Conservation (phyloP, 92 coral and sea anemone species). For the Anthopleura xanthogrammica region DNA sequence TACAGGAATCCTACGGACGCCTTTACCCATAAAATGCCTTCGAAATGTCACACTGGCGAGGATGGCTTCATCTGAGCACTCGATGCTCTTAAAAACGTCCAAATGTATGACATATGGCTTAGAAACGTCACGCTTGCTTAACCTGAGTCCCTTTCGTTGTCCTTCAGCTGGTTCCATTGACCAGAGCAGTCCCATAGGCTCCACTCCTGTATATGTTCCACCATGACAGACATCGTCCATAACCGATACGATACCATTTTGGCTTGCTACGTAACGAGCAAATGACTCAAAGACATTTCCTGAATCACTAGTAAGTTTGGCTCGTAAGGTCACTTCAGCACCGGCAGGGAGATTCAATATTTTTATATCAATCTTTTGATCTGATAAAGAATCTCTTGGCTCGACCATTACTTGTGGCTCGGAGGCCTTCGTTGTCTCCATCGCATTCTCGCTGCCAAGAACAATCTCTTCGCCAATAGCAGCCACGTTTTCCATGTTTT, state of each 20-base stretch:
- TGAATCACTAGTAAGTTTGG: slow-evolving; percentile 37
- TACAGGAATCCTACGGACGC: slow-evolving; percentile 49
- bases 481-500: not conserved
- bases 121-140: slow-evolving; percentile 61
- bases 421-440: not conserved
- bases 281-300: slow-evolving; percentile 35
- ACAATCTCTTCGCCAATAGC: too few relatives aligned
- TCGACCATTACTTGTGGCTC: not conserved
- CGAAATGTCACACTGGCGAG: slow-evolving; percentile 26
- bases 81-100: slow-evolving; percentile 54
- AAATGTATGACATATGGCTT: slow-evolving; percentile 58
- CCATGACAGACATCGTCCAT: slow-evolving; percentile 34
- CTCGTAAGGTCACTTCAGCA: slow-evolving; percentile 31
- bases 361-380: slow-evolving; percentile 30
- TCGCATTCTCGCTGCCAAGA: not conserved
- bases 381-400: slow-evolving; percentile 35
- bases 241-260: slow-evolving; percentile 21
- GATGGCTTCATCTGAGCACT: slow-evolving; percentile 10
- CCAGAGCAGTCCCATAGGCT: slow-evolving; percentile 76
- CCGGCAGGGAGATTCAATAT: slow-evolving; percentile 15
- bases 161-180: slow-evolving; percentile 50
- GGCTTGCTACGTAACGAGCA: slow-evolving; percentile 33
- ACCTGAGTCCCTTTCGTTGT: slow-evolving; percentile 49
- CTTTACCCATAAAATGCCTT: slow-evolving; percentile 42
- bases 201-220: slow-evolving; percentile 59